A percentile compares a stretch with the other conserved stretches of the same genome.
phyloP scores from a whole-genome alignment of 2,797 vertebrate species.

The Natrix natrix region DNA sequence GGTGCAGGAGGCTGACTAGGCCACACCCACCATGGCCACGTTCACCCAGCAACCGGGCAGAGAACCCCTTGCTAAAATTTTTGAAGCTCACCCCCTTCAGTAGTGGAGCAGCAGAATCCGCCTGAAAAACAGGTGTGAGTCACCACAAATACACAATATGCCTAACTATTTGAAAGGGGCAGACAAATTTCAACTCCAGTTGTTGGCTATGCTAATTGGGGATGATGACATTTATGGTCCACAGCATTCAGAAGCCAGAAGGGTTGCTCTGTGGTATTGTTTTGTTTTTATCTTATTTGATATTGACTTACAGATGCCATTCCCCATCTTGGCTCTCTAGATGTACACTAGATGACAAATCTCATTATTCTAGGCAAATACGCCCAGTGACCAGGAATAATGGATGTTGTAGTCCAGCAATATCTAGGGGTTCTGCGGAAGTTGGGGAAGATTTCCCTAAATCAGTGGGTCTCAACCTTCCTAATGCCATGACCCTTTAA shows the following conservation, averaged over 20 bases:
- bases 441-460: not conserved
- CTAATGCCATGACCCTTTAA: no score
- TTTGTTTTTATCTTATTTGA: not conserved
- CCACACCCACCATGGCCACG: no score
- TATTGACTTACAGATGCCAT: not conserved
- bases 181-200: not conserved
- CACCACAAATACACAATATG: not conserved
- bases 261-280: not conserved
- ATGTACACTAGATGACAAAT: not conserved
- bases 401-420: not conserved
- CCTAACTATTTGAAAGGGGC: not conserved
- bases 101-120: not conserved
- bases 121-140: not conserved
- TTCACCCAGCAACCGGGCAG: no score
- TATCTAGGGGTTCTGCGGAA: not conserved
- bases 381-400: not conserved
- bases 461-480: no score
- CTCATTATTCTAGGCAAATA: not conserved
- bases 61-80: no score
- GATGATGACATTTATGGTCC: not conserved
- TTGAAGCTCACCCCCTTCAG: not conserved
- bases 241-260: not conserved
- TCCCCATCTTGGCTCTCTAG: not conserved
- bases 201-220: not conserved
- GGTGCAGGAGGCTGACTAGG: no score